Conservation (phyloP, 2,888 invertebrate genomes). For the Ormyrus labotus region DNA sequence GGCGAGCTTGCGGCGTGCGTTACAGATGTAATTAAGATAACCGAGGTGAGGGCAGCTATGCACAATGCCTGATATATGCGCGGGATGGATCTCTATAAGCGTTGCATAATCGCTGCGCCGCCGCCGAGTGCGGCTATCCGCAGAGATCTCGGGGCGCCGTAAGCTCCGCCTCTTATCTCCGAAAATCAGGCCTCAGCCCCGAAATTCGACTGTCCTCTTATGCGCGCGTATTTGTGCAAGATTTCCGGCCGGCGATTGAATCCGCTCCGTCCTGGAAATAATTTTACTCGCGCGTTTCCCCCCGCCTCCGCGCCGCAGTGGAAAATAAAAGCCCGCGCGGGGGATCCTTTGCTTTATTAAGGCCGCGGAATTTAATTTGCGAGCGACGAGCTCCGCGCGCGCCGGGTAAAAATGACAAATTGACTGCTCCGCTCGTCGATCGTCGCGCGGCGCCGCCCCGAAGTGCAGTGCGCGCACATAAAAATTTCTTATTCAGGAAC, state of each 20-base stretch:
- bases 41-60: constrained; percentile 74
- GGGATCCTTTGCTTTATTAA: too few relatives aligned
- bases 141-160: constrained; percentile 63
- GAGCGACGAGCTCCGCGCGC: too few relatives aligned
- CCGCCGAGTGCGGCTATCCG: constrained; percentile 45
- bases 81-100: constrained; percentile 56
- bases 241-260: too few relatives aligned
- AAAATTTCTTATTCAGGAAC: constrained; percentile 37
- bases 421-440: background rate
- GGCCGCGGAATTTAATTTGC: too few relatives aligned
- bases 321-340: too few relatives aligned
- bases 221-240: too few relatives aligned
- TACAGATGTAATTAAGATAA: constrained; percentile 75
- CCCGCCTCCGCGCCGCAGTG: too few relatives aligned
- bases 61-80: constrained; percentile 72
- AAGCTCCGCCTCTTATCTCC: constrained; percentile 48
- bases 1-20: constrained; percentile 69
- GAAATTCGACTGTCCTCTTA: too few relatives aligned
- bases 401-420: constrained; percentile 14
- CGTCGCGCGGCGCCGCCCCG: background rate
- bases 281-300: background rate
- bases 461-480: background rate
- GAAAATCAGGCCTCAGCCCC: constrained; percentile 23
- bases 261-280: too few relatives aligned
- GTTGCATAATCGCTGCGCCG: constrained; percentile 62